phyloP scores from a whole-genome alignment of 2,113 vertebrate species.

The Agapornis roseicollis region DNA sequence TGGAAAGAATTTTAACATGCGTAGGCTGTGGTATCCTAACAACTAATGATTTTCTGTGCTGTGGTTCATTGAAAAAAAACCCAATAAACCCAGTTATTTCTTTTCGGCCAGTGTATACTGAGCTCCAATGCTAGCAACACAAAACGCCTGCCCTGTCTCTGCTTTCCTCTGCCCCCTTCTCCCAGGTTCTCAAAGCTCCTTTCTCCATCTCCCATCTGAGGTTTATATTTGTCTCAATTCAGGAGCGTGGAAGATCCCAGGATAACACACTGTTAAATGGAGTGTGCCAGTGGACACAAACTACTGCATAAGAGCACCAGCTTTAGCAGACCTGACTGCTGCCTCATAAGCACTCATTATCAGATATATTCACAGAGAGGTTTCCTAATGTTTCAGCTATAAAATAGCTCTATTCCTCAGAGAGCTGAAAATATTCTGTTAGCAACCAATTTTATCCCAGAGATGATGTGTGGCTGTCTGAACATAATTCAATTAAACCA shows the following conservation, averaged over 20 bases:
- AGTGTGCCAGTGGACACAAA: accelerated
- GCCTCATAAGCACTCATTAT: background rate
- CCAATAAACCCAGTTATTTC: background rate
- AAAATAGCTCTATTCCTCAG: background rate
- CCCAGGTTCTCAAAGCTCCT: background rate
- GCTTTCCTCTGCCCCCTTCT: background rate
- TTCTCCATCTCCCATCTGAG: background rate
- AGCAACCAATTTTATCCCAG: background rate
- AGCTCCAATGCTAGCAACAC: background rate
- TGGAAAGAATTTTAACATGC: accelerated
- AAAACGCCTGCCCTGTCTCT: too few species aligned
- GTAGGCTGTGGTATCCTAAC: background rate
- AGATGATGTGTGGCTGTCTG: accelerated
- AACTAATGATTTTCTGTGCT: background rate
- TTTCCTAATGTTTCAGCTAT: background rate
- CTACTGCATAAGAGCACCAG: accelerated
- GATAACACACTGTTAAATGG: accelerated
- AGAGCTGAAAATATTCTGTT: background rate
- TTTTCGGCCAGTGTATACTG: background rate
- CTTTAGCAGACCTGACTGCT: background rate
- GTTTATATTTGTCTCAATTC: accelerated
- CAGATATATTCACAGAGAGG: background rate
- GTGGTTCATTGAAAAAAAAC: accelerated
- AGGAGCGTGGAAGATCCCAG: accelerated
- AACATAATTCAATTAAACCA: background rate